Percentiles rank a stretch among this genome's conserved stretches.
phyloP scores from a whole-genome alignment of 2,888 invertebrate genomes.

The Phoenoteleia sp. region DNA sequence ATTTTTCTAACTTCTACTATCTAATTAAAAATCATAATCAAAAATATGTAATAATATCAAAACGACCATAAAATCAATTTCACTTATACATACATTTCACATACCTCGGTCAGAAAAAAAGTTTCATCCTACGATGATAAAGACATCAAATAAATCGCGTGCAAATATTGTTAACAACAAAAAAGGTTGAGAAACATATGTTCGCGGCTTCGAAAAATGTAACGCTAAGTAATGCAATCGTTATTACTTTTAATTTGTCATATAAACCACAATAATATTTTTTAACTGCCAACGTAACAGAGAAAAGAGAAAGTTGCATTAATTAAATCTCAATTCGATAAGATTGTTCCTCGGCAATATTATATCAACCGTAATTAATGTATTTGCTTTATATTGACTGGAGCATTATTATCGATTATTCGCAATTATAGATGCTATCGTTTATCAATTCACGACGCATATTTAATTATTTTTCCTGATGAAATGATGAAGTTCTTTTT shows the following conservation, averaged over 20 bases:
- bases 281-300: not conserved
- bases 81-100: too few relatives aligned
- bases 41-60: too few relatives aligned
- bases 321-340: slow-evolving; percentile 47
- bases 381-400: slow-evolving; percentile 15
- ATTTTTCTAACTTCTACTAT: too few relatives aligned
- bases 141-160: slow-evolving; percentile 1
- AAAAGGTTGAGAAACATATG: slow-evolving; percentile 1
- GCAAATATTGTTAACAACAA: not conserved
- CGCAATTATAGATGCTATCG: slow-evolving; percentile 36
- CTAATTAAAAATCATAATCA: too few relatives aligned
- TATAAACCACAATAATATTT: slow-evolving; percentile 8
- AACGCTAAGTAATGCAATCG: slow-evolving; percentile 22
- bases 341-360: slow-evolving; percentile 42
- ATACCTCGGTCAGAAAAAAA: too few relatives aligned
- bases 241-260: slow-evolving; percentile 40
- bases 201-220: not conserved
- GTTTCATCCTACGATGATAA: too few relatives aligned
- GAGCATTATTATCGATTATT: slow-evolving; percentile 40
- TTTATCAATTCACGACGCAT: slow-evolving; percentile 17
- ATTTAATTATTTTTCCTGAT: too few relatives aligned
- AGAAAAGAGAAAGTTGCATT: slow-evolving; percentile 56
- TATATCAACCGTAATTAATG: slow-evolving; percentile 45
- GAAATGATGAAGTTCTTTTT: too few relatives aligned
- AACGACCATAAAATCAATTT: too few relatives aligned